A percentile compares a stretch with the other conserved stretches of the same genome.
phyloP scores from a whole-genome alignment of 2,888 invertebrate genomes.

The Laothoe populi region DNA sequence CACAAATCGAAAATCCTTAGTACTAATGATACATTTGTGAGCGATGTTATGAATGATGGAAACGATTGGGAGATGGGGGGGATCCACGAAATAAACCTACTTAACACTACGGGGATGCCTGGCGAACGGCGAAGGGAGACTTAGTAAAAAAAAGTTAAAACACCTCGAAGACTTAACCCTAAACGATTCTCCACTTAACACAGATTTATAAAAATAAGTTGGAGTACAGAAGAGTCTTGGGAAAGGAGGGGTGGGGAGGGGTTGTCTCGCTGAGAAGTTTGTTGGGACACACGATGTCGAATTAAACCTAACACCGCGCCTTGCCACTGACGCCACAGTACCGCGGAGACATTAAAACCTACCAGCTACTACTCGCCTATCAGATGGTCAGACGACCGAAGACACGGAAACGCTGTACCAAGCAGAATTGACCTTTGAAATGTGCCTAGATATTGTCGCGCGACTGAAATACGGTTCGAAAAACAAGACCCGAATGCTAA shows the following conservation, averaged over 20 bases:
- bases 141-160: conserved; percentile 49
- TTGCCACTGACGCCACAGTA: conserved; percentile 42
- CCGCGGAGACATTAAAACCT: conserved; percentile 45
- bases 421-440: background rate
- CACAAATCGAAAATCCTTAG: conserved; percentile 45
- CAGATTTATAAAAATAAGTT: conserved; percentile 36
- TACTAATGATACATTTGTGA: conserved; percentile 59
- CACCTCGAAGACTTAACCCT: conserved; percentile 55
- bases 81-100: conserved; percentile 64
- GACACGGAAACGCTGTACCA: conserved; percentile 39
- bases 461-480: background rate
- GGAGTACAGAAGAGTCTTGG: no score
- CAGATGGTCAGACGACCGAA: conserved; percentile 44
- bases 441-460: conserved; percentile 35
- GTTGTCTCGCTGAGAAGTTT: conserved; percentile 78
- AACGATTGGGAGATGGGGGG: conserved; percentile 30
- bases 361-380: conserved; percentile 43
- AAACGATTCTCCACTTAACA: conserved; percentile 55
- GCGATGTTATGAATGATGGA: conserved; percentile 11
- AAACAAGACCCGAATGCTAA: background rate
- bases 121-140: conserved; percentile 46
- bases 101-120: conserved; percentile 66
- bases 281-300: conserved; percentile 75
- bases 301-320: conserved; percentile 69
- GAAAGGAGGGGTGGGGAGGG: conserved; percentile 35